Base-by-base conservation (phyloP, 2,888 invertebrate species). In the Folsomia candida region DNA sequence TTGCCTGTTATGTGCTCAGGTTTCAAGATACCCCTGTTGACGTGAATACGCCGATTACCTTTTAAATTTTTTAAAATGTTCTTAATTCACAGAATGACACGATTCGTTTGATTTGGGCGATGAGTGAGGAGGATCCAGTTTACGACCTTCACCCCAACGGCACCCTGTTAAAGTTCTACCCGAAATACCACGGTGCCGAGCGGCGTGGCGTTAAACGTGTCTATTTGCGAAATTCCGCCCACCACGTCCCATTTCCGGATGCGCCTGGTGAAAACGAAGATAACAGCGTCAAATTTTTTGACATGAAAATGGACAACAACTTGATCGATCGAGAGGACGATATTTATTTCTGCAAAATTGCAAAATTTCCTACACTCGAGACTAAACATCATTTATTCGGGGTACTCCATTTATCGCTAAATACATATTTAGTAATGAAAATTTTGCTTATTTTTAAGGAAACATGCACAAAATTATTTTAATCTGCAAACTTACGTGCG, bases 21-120 rank as follows among this genome's bases (percentile, higher is more conserved):
- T n/a, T n/a, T n/a, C n/a, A n/a, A n/a, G n/a, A n/a, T n/a, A n/a
- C n/a, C n/a, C n/a, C n/a, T n/a, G n/a, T n/a, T n/a, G n/a, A n/a
- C n/a, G n/a, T n/a, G n/a, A n/a, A n/a, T n/a, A n/a, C n/a, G n/a
- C n/a, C n/a, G n/a, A n/a, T n/a, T n/a, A n/a, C n/a, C n/a, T n/a
- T n/a, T n/a, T n/a, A n/a, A n/a, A n/a, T n/a, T n/a, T n/a, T n/a
- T n/a, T n/a, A n/a, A n/a, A n/a, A n/a, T n/a, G n/a, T n/a, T n/a
- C n/a, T n/a, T n/a, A n/a, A 47, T 14, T 11, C 20, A 14, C 20
- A 70, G 70, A 68, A 74, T 22, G 92, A 93, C 81, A 93, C 93
- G 3, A 88, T 91, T 2, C 88, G 91, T 81, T 87, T 94, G 0
- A 88, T 93, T 26, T 94, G 93, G 92, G 89, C 93, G 0, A 84